Base-by-base conservation (phyloP, 2,888 invertebrate genomes). In the Glyphotaelius pellucidus region DNA sequence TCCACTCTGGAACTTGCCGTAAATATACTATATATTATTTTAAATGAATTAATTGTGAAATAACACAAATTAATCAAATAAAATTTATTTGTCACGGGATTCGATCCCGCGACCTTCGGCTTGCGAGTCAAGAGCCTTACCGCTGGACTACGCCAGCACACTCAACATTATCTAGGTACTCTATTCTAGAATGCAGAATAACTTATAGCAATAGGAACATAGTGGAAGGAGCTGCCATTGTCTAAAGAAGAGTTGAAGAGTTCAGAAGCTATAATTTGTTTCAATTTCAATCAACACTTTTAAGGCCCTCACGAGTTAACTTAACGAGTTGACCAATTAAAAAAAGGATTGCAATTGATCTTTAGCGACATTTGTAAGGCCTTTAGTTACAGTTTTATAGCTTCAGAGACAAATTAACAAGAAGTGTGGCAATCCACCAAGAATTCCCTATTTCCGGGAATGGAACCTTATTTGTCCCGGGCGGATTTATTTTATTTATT, bases 401-500 rank as follows among this genome's bases (percentile, higher is more conserved):
- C 88, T 89, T 47, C 79, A 52, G 91, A 83, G 81, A 42, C 80
- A 90, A 91, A 92, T 92, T 87, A 91, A 92, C 90, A 79, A 79
- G n/a, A 86, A n/a, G 32, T 83, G 79, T 19, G 67, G 67, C 25
- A 67, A 67, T 67, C 67, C 67, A 67, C 67, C 67, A 67, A 89
- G 88, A 67, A 84, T 89, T 83, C 42, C 80, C 35, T 89, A 89
- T 89, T 83, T 47, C 91, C 80, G 67, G 89, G 84, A 80, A 30
- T 38, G 80, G 89, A 42, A 89, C 84, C 89, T 89, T 93, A 91
- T 92, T 93, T 92, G 90, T 91, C 91, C 92, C 92, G 83, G 79
- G 92, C 87, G 92, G 93, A 92, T 93, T 93, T 92, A 91, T 93
- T 92, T 92, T 93, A 92, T 93, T 93, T 92, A 91, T 93, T 92